Conservation (phyloP, 2,113 vertebrate species). For the Tetraodon nigroviridis region DNA sequence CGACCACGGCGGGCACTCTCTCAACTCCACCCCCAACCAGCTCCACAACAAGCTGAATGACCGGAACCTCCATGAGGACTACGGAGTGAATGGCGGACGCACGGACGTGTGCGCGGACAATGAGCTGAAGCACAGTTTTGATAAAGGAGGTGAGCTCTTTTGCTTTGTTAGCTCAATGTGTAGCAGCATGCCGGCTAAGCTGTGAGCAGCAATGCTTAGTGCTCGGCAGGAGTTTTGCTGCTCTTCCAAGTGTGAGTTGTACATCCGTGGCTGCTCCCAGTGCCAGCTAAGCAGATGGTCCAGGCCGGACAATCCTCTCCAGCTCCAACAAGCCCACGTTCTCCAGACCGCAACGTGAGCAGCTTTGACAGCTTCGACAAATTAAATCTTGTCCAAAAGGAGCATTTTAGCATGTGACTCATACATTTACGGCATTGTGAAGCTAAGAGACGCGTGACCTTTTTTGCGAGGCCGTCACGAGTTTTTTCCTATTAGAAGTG, state of each 20-base stretch:
- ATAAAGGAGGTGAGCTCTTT: conserved; percentile 83
- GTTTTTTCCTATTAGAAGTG: no score
- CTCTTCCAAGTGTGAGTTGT: conserved; percentile 33
- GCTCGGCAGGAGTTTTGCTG: conserved; percentile 35
- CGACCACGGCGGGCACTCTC: conserved; percentile 74
- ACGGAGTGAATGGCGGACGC: conserved; percentile 69
- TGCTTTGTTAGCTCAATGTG: background rate
- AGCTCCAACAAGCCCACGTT: conserved; percentile 40
- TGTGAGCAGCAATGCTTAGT: background rate
- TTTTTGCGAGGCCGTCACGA: background rate
- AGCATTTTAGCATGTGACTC: conserved; percentile 23
- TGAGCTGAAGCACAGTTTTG: conserved; percentile 79
- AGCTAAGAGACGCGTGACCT: background rate
- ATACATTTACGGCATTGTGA: background rate
- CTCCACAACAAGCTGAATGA: conserved; percentile 72
- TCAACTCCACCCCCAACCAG: conserved; percentile 68
- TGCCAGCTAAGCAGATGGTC: conserved; percentile 62
- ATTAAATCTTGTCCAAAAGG: conserved; percentile 20
- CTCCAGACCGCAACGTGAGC: conserved; percentile 37
- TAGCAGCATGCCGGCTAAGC: background rate
- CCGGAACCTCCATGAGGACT: conserved; percentile 78
- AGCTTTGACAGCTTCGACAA: conserved; percentile 17
- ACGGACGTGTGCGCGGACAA: conserved; percentile 82
- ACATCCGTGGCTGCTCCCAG: conserved; percentile 28
- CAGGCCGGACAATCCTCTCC: conserved; percentile 45